Evolutionary conservation across 2,888 invertebrate species (phyloP), one percentile per base, ranked within the genome.

Genomic region (Oscheius sp.): DNA sequence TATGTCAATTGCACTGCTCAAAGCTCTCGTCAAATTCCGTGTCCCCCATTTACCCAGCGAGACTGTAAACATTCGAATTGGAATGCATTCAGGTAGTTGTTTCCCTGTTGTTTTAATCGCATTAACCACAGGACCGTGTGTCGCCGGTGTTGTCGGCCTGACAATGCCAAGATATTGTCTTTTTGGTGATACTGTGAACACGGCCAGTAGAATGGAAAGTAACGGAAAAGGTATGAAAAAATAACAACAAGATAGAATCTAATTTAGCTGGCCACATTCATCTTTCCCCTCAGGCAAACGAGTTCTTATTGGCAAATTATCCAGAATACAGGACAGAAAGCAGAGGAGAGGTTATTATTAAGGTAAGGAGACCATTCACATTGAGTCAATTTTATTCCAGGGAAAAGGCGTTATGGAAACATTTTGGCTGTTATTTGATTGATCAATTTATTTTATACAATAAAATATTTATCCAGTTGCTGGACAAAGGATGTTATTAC

Each of bases 1-100:
- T 46, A 81, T 81, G 80, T 76, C 78, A 6, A 52, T 81, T 21
- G 76, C 72, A n/a, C 61, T 81, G 5, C 35, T 77, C 58, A 72
- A 75, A 55, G 78, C 73, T 41, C 56, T 83, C 0, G 72, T 70
- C 45, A 56, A 71, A 2, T 87, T 85, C 66, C 77, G 79, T 21
- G 83, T 87, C 27, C 80, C 87, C 0, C 85, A 87, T 76, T 66
- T 87, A 23, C 86, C 86, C 1, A 74, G 76, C 0, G 86, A 87
- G 68, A 71, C 75, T 46, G 80, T 86, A 25, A 76, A 82, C 25
- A 78, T 86, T 18, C 73, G 86, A 9, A 79, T 83, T 18, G 83
- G 83, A 45, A 78, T 83, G 63, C 81, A 83, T 61, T 76, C 81
- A 35, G 79, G 79, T 79, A 23, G 13, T 21, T 9, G 21, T 23